Percentiles rank a stretch among this genome's conserved stretches.
These are phyloP conservation scores for Paramormyrops hopkinsi DNA, from an alignment of 2,797 vertebrate genomes.

Conservation along the genomic window DNA sequence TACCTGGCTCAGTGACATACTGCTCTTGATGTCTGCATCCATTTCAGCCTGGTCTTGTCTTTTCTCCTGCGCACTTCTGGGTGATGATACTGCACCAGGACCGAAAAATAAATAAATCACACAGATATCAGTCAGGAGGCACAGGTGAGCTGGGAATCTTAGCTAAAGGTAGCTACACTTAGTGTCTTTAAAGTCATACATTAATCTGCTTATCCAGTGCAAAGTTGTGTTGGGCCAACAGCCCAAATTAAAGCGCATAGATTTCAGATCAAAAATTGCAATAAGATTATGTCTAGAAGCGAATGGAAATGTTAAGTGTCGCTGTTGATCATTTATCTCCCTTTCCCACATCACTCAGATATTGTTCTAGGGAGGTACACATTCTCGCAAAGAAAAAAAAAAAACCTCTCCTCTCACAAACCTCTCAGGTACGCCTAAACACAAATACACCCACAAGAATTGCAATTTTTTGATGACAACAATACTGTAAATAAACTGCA, in stretches of 20 bases:
- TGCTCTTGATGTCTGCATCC: slow-evolving; percentile 29
- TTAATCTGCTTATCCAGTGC: background rate
- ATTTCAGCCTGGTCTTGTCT: slow-evolving; percentile 42
- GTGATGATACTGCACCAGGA: slow-evolving; percentile 38
- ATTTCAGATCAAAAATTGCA: background rate
- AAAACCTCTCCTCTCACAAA: background rate
- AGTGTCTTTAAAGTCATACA: background rate
- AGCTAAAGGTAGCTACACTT: background rate
- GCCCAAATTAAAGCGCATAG: background rate
- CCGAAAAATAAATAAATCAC: background rate
- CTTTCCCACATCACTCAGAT: background rate
- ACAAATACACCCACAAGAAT: slow-evolving; percentile 1
- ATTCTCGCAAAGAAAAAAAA: background rate
- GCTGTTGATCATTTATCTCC: background rate
- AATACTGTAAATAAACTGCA: background rate
- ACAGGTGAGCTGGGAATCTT: background rate
- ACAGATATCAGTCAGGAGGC: background rate
- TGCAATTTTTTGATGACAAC: background rate
- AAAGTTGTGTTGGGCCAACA: background rate
- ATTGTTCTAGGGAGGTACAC: background rate
- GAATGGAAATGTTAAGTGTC: background rate
- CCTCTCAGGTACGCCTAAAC: background rate
- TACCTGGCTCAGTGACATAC: slow-evolving; percentile 47
- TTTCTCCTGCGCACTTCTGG: slow-evolving; percentile 51
- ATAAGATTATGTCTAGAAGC: background rate